These are phyloP conservation scores for Podarcis raffonei DNA, from an alignment of 2,113 vertebrate genomes.

Conservation along the genomic window DNA sequence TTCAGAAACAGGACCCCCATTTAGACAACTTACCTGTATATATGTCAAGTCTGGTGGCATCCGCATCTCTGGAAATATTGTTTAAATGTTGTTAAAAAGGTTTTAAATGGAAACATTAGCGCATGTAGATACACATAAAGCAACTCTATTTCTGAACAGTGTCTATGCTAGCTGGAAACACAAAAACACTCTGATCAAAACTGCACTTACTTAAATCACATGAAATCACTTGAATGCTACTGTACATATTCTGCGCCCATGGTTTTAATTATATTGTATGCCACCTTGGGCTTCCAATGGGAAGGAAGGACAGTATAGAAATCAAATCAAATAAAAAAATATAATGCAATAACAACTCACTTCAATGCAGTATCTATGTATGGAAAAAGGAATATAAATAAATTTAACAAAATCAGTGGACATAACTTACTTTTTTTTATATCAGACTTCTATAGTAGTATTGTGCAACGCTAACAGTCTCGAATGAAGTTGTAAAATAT, in stretches of 20 bases:
- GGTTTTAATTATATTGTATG: too few species aligned
- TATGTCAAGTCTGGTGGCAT: constrained; percentile 85
- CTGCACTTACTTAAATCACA: neutral
- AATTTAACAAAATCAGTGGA: neutral
- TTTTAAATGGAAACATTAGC: constrained; percentile 46
- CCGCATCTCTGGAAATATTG: constrained; percentile 80
- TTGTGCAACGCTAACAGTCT: neutral
- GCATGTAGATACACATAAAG: neutral
- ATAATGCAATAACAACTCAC: neutral
- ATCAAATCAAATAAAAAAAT: too few species aligned
- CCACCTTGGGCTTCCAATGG: too few species aligned
- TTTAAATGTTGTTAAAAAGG: constrained; percentile 28
- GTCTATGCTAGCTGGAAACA: neutral
- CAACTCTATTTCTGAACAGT: neutral
- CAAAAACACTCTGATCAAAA: neutral
- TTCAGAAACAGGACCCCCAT: neutral
- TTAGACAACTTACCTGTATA: constrained; percentile 80
- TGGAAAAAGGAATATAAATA: neutral
- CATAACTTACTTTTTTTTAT: too few species aligned
- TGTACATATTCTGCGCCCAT: too few species aligned
- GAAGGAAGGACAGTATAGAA: too few species aligned
- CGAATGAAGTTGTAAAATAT: neutral
- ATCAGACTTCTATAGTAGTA: neutral
- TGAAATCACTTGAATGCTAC: neutral
- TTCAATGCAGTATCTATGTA: neutral